A percentile compares a stretch with the other conserved stretches of the same genome.
phyloP scores from a whole-genome alignment of 2,797 vertebrate species.

The Buceros bicornis region DNA sequence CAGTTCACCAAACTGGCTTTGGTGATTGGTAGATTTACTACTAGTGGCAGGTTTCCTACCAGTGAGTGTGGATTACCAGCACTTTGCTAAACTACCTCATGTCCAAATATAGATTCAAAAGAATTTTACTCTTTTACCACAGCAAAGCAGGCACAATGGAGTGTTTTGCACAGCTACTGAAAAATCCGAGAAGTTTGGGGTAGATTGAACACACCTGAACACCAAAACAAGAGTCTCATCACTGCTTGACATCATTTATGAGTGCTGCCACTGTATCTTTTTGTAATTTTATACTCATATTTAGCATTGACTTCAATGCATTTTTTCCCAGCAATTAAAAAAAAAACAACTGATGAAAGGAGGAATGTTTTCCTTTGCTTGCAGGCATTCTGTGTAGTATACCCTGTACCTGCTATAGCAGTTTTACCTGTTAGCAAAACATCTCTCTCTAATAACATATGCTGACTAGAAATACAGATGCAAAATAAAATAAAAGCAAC shows the following conservation, averaged over 20 bases:
- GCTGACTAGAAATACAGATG: not conserved
- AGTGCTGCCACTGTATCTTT: not conserved
- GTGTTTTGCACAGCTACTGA: not conserved
- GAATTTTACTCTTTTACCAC: not conserved
- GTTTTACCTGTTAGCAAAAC: not conserved
- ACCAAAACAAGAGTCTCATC: not conserved
- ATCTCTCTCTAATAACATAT: not conserved
- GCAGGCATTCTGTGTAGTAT: not conserved
- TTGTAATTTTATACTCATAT: not conserved
- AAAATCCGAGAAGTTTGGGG: not conserved
- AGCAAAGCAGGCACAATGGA: not conserved
- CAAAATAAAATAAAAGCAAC: not conserved
- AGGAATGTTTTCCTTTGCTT: not conserved
- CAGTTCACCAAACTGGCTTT: not conserved
- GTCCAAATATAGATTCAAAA: not conserved
- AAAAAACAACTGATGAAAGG: not conserved
- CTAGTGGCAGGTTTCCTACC: not conserved
- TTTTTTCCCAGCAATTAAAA: not conserved
- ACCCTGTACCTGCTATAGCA: not conserved
- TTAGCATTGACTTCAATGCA: not conserved
- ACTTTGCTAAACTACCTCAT: not conserved
- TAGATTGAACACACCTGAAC: not conserved
- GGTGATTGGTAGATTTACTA: not conserved
- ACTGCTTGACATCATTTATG: not conserved
- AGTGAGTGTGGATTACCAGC: not conserved